These are phyloP conservation scores for Varanus komodoensis DNA, from an alignment of 2,113 vertebrate genomes.

Conservation along the genomic window DNA sequence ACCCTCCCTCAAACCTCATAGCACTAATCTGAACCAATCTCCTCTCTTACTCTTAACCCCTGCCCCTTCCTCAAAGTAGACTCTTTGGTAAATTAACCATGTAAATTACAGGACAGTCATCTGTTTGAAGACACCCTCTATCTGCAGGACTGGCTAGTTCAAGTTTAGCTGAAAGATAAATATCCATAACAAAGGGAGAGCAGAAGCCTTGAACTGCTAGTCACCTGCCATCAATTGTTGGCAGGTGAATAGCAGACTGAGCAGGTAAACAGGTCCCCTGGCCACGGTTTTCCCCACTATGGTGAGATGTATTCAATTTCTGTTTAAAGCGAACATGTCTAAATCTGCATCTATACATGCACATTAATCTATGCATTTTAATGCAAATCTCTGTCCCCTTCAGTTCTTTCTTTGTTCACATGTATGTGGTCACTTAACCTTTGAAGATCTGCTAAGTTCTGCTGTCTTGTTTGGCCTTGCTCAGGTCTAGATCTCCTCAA, in stretches of 20 bases:
- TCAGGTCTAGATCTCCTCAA: not conserved
- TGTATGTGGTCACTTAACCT: not conserved
- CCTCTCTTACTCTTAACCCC: not conserved
- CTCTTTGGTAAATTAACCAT: too few species aligned
- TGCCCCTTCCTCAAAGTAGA: too few species aligned
- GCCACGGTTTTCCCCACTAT: not conserved
- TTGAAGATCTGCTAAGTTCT: not conserved
- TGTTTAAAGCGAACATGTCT: not conserved
- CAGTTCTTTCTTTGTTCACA: not conserved
- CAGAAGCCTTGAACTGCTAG: not conserved
- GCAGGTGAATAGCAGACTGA: not conserved
- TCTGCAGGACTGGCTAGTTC: not conserved
- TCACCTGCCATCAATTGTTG: not conserved
- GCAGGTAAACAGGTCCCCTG: not conserved
- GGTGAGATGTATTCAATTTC: not conserved
- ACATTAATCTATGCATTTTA: not conserved
- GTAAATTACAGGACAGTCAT: too few species aligned
- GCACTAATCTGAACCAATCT: not conserved
- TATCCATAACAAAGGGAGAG: not conserved
- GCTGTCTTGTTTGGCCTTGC: not conserved
- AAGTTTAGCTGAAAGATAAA: not conserved
- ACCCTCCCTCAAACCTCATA: not conserved
- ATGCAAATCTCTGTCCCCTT: not conserved
- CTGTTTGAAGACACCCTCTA: not conserved
- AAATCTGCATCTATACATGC: not conserved